Percentiles rank a stretch among this genome's conserved stretches.
These are phyloP conservation scores for Dufourea novaeangliae DNA, from an alignment of 1,140 invertebrate species.

Conservation along the genomic window DNA sequence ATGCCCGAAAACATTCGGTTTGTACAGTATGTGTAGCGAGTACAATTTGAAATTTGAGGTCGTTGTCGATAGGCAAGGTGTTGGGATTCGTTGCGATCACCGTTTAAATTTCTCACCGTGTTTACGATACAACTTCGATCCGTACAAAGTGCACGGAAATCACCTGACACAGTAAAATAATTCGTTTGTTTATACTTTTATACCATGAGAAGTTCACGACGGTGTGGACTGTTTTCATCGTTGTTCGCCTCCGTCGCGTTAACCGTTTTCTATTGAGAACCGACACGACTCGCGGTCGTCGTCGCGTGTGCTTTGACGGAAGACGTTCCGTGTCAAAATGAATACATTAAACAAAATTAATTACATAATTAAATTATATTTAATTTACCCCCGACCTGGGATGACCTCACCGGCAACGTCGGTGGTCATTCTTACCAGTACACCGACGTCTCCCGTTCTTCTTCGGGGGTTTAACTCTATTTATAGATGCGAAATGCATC, in stretches of 20 bases:
- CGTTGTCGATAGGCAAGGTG: background rate
- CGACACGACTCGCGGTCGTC: background rate
- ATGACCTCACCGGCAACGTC: constrained; percentile 34
- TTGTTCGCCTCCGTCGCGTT: background rate
- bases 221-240: background rate
- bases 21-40: background rate
- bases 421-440: constrained; percentile 19
- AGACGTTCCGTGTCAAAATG: background rate
- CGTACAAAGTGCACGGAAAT: background rate
- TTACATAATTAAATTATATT: too few relatives aligned
- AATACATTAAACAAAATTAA: too few relatives aligned
- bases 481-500: constrained; percentile 40
- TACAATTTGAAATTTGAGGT: constrained; percentile 33
- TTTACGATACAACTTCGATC: background rate
- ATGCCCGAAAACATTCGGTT: constrained; percentile 55
- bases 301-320: background rate
- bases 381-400: constrained; percentile 55
- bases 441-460: constrained; percentile 33
- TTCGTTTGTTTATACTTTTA: background rate
- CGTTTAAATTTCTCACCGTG: background rate
- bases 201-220: too few relatives aligned
- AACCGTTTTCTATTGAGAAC: background rate
- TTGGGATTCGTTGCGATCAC: background rate
- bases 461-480: constrained; percentile 37
- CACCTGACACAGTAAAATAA: background rate